Evolutionary conservation across 2,113 vertebrate species (phyloP), one percentile per base, ranked within the genome.

Genomic region (Thinocorus orbignyianus): DNA sequence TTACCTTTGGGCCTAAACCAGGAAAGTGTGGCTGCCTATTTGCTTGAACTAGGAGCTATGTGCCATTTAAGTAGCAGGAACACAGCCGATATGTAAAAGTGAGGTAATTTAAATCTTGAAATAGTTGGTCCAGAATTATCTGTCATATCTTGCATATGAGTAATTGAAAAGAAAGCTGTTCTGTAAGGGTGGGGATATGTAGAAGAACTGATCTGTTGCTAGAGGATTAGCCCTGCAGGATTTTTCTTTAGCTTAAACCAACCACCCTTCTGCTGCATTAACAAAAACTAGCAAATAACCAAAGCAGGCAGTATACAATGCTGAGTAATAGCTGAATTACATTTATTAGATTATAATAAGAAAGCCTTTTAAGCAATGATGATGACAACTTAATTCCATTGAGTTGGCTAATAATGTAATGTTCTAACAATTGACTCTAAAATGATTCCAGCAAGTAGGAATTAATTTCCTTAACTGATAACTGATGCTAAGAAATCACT

Each of bases 71-170:
- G 54, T 9, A 39, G 70, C 52, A 57, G 55, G 25, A 66, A 49
- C 4, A 2, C n/a, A 49, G 35, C 2, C 71, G 46, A 46, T 55
- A 15, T 15, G 51, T 23, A 19, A 20, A 66, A 54, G 24, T 9
- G 39, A 41, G n/a, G 3, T 30, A 1, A 58, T 28, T 81, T 31
- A 7, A 54, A 17, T 28, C 44, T 51, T 37, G 31, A 54, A 64
- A 22, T 31, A 54, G 8, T 12, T 28, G 11, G 19, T 68, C 10
- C 42, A 46, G 13, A 90, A 15, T 28, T 35, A 7, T 39, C 70
- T 68, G 18, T 37, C 2, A 0, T 3, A 1, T 17, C 24, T 69
- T 6, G 3, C 30, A 13, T 33, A 6, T 35, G 48, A 71, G 37
- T 49, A 76, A 7, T 0, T 0, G 31, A 25, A 19, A 42, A 70